These are phyloP conservation scores for Cryptotermes secundus DNA, from an alignment of 1,140 invertebrate genomes.

Conservation along the genomic window DNA sequence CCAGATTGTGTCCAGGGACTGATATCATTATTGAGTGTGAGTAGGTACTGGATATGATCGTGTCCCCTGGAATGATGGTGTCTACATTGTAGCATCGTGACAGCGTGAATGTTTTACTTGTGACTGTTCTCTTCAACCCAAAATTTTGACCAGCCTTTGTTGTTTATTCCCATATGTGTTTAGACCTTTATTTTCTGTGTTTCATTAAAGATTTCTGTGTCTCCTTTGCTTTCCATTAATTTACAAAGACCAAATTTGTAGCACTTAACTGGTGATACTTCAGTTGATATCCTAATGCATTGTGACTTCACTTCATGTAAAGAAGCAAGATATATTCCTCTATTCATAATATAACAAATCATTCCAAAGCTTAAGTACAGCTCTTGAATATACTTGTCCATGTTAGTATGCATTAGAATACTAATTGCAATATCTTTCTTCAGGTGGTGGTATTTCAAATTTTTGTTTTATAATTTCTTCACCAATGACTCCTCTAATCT, in stretches of 20 bases:
- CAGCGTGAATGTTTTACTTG: too few species aligned
- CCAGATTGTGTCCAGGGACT: slow-evolving; percentile 36
- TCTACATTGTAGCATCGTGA: neutral
- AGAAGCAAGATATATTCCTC: too few species aligned
- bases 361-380: too few species aligned
- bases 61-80: neutral
- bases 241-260: neutral
- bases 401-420: neutral
- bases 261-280: neutral
- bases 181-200: too few species aligned
- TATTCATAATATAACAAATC: too few species aligned
- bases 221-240: neutral
- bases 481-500: neutral
- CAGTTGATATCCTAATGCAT: neutral
- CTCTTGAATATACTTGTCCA: too few species aligned
- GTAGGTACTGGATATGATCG: slow-evolving; percentile 21
- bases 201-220: neutral
- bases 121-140: too few species aligned
- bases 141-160: neutral
- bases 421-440: neutral
- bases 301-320: neutral
- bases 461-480: neutral
- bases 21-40: slow-evolving; percentile 31
- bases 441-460: neutral
- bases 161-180: neutral